A percentile compares a stretch with the other conserved stretches of the same genome.
phyloP scores from a whole-genome alignment of 2,888 invertebrate species.

The Epicampocera succincta region DNA sequence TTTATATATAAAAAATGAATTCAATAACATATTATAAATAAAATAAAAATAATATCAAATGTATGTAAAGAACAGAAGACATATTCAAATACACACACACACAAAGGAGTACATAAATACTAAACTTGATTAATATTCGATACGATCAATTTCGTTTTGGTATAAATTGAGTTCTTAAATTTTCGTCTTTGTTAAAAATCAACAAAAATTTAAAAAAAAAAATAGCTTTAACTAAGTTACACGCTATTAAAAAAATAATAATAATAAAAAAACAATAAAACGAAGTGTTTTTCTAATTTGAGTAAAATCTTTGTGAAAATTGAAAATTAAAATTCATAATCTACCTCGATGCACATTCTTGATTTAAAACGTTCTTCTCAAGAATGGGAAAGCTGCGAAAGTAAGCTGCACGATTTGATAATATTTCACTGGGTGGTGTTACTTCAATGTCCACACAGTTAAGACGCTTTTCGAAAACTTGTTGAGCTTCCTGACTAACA shows the following conservation, averaged over 20 bases:
- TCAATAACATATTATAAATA: conserved; percentile 41
- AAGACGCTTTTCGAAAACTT: conserved; percentile 85
- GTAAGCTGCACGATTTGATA: conserved; percentile 88
- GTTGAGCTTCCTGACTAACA: conserved; percentile 85
- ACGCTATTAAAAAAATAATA: conserved; percentile 8
- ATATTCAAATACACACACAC: conserved; percentile 54
- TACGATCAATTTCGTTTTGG: conserved; percentile 53
- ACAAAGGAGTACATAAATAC: conserved; percentile 42
- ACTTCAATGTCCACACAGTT: conserved; percentile 91
- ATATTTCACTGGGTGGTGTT: conserved; percentile 89
- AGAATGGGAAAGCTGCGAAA: conserved; percentile 92
- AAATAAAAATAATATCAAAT: conserved; percentile 59
- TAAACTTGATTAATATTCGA: conserved; percentile 63
- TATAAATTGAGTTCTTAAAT: conserved; percentile 38
- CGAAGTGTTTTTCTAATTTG: conserved; percentile 51
- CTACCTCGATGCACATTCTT: conserved; percentile 87
- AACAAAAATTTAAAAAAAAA: conserved; percentile 39
- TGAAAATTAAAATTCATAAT: conserved; percentile 65
- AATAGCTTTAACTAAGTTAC: conserved; percentile 47
- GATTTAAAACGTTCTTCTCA: conserved; percentile 88
- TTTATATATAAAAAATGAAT: conserved; percentile 47
- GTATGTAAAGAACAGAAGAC: conserved; percentile 50
- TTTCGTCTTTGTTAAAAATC: conserved; percentile 17
- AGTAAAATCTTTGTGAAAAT: conserved; percentile 62
- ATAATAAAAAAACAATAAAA: conserved; percentile 8